Percentiles rank a stretch among this genome's conserved stretches.
These are phyloP conservation scores for Pantherophis alleghaniensis DNA, from an alignment of 2,797 vertebrate species.

Conservation along the genomic window DNA sequence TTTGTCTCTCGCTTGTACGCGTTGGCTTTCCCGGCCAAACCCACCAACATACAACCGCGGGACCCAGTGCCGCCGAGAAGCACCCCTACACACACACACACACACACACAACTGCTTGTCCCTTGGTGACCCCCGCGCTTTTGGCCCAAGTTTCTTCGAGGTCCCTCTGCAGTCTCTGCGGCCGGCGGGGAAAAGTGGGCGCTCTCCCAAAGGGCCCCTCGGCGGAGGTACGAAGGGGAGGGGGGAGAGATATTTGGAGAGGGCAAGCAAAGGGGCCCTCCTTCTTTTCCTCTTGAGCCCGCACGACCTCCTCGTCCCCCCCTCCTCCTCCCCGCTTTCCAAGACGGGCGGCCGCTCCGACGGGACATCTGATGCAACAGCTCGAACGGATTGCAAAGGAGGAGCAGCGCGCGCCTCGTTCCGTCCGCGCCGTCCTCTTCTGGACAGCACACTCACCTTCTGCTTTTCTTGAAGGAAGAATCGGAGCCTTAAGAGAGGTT, in stretches of 20 bases:
- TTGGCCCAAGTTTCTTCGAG: not conserved
- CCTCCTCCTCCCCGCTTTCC: no score
- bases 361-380: constrained; percentile 23
- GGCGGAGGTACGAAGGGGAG: no score
- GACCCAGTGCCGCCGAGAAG: not conserved
- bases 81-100: no score
- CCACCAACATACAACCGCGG: not conserved
- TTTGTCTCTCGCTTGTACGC: not conserved
- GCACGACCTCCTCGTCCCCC: no score
- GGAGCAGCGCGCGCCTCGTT: not conserved
- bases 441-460: not conserved
- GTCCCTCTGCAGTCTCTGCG: not conserved
- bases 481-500: not conserved
- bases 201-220: not conserved
- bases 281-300: not conserved
- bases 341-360: not conserved
- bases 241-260: no score
- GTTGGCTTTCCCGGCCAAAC: not conserved
- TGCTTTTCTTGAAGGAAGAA: not conserved
- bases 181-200: not conserved
- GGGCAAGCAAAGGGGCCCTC: not conserved
- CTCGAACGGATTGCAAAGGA: not conserved
- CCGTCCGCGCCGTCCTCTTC: not conserved
- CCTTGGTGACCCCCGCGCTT: not conserved
- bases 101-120: not conserved